Conservation (phyloP, 2,113 vertebrate species). For the Mungos mungo region DNA sequence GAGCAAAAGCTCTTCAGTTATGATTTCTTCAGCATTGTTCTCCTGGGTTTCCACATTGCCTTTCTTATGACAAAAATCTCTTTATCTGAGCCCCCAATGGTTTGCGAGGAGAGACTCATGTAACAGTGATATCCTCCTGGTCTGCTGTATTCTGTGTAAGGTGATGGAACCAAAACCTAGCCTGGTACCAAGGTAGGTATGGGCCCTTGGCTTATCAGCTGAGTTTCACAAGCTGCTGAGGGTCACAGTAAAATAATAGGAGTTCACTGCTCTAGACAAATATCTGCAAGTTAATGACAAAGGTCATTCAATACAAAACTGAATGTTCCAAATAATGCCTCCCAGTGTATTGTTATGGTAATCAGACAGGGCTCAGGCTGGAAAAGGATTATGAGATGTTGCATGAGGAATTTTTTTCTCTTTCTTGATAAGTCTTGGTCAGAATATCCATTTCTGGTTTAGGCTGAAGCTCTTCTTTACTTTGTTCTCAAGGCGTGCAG, state of each 20-base stretch:
- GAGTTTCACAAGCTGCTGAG: background rate
- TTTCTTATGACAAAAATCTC: background rate
- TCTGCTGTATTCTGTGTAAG: background rate
- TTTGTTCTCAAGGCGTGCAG: background rate
- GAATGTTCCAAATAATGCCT: background rate
- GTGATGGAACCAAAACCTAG: background rate
- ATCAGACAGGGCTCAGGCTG: background rate
- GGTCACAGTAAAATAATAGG: background rate
- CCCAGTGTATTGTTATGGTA: background rate
- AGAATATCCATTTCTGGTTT: conserved; percentile 8
- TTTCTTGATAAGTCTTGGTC: background rate
- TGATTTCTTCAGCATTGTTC: background rate
- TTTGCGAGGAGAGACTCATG: background rate
- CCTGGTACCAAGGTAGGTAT: background rate
- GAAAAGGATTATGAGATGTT: conserved; percentile 15
- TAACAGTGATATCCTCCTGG: background rate
- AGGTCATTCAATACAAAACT: background rate
- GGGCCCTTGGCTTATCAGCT: background rate
- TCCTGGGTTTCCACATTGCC: background rate
- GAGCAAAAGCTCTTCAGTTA: background rate
- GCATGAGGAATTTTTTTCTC: background rate
- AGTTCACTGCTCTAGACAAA: background rate
- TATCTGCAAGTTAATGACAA: background rate
- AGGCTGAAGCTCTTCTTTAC: background rate
- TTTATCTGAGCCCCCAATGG: background rate